These are phyloP conservation scores for Boloria selene DNA, from an alignment of 2,888 invertebrate species.

Conservation along the genomic window DNA sequence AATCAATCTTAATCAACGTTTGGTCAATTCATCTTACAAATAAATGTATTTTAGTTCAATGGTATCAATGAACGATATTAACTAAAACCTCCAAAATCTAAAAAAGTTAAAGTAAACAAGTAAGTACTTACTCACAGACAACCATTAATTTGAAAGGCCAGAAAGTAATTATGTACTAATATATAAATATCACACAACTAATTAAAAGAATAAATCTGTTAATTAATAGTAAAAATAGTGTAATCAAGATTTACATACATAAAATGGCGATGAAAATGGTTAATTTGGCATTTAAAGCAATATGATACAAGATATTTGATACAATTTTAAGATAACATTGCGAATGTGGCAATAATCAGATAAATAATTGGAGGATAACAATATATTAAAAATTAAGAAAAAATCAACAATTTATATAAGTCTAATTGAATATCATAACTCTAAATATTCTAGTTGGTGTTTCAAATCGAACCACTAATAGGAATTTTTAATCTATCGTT, in stretches of 20 bases:
- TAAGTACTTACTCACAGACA: no score
- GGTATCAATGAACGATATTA: slow-evolving; percentile 18
- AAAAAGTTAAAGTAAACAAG: background rate
- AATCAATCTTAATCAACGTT: slow-evolving; percentile 71
- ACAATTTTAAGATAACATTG: slow-evolving; percentile 7
- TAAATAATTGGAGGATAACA: slow-evolving; percentile 14
- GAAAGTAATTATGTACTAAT: no score
- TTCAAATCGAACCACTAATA: slow-evolving; percentile 63
- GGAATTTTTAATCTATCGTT: slow-evolving; percentile 47
- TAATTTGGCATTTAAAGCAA: slow-evolving; percentile 18
- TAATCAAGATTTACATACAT: background rate
- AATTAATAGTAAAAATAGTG: slow-evolving; percentile 9
- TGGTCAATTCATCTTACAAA: slow-evolving; percentile 77
- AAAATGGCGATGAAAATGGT: slow-evolving; percentile 2
- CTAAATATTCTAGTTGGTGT: slow-evolving; percentile 67
- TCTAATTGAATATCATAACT: slow-evolving; percentile 26
- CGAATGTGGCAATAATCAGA: slow-evolving; percentile 15
- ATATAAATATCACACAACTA: slow-evolving; percentile 7
- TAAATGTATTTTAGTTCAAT: slow-evolving; percentile 53
- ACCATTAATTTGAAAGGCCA: no score
- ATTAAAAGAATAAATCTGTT: background rate
- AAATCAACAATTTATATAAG: slow-evolving; percentile 31
- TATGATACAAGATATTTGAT: background rate
- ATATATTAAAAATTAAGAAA: slow-evolving; percentile 18
- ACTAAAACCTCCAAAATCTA: slow-evolving; percentile 18